These are phyloP conservation scores for Potorous gilbertii DNA, from an alignment of 2,797 vertebrate genomes.

Conservation along the genomic window DNA sequence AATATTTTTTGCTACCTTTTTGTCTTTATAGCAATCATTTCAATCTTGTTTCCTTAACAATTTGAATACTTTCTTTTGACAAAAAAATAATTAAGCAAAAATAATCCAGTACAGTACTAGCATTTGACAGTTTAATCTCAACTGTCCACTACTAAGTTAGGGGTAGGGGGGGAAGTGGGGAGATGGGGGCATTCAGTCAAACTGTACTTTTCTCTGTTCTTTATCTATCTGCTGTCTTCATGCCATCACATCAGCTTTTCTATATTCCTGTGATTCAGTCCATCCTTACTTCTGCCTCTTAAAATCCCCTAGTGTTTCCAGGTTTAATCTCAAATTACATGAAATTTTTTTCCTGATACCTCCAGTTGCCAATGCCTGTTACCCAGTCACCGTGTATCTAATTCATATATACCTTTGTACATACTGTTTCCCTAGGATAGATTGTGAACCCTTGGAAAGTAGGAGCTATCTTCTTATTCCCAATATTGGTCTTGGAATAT, in stretches of 20 bases:
- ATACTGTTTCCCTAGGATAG: not conserved
- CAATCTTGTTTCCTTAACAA: not conserved
- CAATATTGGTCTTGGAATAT: not conserved
- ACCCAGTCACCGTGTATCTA: not conserved
- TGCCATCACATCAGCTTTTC: not conserved
- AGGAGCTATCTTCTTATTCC: not conserved
- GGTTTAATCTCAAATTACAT: not conserved
- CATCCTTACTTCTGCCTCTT: not conserved
- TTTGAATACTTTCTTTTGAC: not conserved
- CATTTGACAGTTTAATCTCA: not conserved
- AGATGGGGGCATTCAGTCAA: not conserved
- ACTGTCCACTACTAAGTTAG: not conserved
- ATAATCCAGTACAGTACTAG: not conserved
- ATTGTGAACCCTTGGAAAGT: not conserved
- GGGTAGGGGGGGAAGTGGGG: no score
- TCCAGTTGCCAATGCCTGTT: not conserved
- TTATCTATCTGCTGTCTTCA: not conserved
- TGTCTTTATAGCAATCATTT: not conserved
- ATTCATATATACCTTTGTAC: not conserved
- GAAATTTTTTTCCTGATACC: not conserved
- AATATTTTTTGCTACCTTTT: not conserved
- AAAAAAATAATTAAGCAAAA: not conserved
- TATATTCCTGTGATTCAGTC: not conserved
- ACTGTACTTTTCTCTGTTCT: not conserved
- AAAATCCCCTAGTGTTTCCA: not conserved